phyloP scores from a whole-genome alignment of 2,888 invertebrate genomes.

The Synergus japonicus region DNA sequence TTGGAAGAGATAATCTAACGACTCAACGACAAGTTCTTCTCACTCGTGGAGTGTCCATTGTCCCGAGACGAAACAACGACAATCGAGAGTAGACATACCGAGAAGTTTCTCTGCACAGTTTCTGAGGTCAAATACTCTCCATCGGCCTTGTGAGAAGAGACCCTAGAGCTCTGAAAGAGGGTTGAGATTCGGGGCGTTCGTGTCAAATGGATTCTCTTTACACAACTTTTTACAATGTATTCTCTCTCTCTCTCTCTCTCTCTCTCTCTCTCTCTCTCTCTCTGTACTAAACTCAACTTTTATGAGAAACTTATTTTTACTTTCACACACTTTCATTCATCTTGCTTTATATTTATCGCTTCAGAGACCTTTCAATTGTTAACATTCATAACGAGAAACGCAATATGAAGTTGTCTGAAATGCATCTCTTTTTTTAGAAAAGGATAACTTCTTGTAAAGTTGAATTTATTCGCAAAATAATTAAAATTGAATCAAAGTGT shows the following conservation, averaged over 20 bases:
- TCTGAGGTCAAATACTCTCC: not conserved
- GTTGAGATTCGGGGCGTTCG: not conserved
- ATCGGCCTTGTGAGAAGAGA: not conserved
- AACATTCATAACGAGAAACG: too few species aligned
- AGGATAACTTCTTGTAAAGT: too few species aligned
- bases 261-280: too few species aligned
- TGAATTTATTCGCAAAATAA: too few species aligned
- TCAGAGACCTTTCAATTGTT: not conserved
- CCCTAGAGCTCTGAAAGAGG: not conserved
- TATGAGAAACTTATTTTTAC: too few species aligned
- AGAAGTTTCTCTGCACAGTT: not conserved
- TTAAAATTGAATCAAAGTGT: too few species aligned
- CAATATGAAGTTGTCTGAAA: too few species aligned
- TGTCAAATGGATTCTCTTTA: not conserved
- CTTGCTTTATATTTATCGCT: not conserved
- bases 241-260: not conserved
- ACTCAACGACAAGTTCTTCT: not conserved
- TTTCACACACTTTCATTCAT: not conserved
- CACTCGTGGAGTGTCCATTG: not conserved
- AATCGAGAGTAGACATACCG: not conserved
- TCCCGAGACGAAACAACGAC: not conserved
- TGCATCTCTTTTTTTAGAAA: too few species aligned
- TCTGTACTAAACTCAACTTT: too few species aligned
- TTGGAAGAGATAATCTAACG: not conserved
- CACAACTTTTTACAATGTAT: constrained; percentile 24